A percentile compares a stretch with the other conserved stretches of the same genome.
Conservation (phyloP, 2,113 vertebrate species). For the Sciurus niger region DNA sequence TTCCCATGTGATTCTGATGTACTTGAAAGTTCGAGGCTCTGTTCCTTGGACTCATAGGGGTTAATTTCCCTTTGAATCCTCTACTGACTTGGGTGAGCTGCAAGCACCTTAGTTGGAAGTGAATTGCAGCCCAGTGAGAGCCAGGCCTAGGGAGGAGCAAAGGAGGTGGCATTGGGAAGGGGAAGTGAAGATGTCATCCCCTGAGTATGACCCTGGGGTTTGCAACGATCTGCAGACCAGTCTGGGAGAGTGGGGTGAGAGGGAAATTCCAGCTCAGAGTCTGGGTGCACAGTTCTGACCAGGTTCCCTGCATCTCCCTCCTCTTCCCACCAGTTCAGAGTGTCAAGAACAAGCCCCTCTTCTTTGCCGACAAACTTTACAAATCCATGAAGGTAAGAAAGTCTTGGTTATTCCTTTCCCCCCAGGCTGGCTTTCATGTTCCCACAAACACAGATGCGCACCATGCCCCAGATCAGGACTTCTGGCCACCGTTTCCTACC, state of each 20-base stretch:
- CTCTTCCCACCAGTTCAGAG: constrained; percentile 92
- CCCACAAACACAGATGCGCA: background rate
- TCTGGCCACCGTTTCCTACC: background rate
- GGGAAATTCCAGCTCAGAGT: background rate
- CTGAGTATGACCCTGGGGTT: background rate
- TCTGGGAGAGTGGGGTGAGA: background rate
- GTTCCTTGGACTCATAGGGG: background rate
- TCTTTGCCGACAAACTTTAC: constrained; percentile 97
- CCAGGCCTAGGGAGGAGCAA: background rate
- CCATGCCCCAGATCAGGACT: rapidly evolving
- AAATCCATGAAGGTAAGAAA: constrained; percentile 97
- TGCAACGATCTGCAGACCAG: background rate
- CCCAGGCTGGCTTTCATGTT: background rate
- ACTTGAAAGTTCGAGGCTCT: background rate
- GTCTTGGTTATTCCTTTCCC: background rate
- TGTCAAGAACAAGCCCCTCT: constrained; percentile 96
- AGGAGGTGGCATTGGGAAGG: background rate
- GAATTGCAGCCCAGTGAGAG: background rate
- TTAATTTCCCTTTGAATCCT: background rate
- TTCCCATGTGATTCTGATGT: background rate
- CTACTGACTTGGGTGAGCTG: background rate
- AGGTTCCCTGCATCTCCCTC: background rate
- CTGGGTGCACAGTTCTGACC: background rate
- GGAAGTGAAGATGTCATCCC: too few relatives aligned
- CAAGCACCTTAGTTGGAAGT: background rate